phyloP scores from a whole-genome alignment of 2,113 vertebrate species.

The Gopherus flavomarginatus region DNA sequence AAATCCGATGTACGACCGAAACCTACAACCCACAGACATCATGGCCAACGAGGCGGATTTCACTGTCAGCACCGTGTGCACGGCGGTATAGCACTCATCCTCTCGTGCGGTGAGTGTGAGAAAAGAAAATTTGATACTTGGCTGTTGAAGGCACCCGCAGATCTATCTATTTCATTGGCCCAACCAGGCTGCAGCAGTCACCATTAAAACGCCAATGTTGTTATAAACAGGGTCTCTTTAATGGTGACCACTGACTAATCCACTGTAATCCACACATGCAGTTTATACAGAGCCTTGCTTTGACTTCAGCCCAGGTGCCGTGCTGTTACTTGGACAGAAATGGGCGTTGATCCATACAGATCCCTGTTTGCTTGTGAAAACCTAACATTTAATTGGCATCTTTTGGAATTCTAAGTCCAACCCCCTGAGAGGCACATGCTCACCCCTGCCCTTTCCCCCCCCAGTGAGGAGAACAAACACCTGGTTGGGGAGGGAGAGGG shows the following conservation, averaged over 20 bases:
- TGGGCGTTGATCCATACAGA: accelerated
- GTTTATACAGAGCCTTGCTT: accelerated
- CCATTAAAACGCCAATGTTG: background rate
- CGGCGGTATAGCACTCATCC: constrained; percentile 92
- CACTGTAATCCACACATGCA: background rate
- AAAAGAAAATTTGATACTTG: accelerated
- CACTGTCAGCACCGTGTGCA: constrained; percentile 99
- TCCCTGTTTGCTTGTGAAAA: accelerated
- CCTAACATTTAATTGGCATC: background rate
- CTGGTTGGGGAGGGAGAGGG: accelerated
- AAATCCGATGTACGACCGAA: constrained; percentile 99
- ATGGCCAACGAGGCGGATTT: constrained; percentile 94
- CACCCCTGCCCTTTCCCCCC: background rate
- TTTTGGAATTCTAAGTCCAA: background rate
- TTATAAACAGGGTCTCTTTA: too few species aligned
- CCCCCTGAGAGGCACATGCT: background rate
- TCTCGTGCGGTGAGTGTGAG: constrained; percentile 69
- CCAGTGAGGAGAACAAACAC: background rate
- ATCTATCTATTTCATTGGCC: background rate
- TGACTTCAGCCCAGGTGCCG: accelerated
- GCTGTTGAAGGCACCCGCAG: background rate
- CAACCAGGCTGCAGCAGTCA: background rate
- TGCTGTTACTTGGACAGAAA: accelerated
- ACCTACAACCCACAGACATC: constrained; percentile 96
- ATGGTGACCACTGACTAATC: background rate